Evolutionary conservation across 2,888 invertebrate species (phyloP).

Genomic region (Pandemis heparana): DNA sequence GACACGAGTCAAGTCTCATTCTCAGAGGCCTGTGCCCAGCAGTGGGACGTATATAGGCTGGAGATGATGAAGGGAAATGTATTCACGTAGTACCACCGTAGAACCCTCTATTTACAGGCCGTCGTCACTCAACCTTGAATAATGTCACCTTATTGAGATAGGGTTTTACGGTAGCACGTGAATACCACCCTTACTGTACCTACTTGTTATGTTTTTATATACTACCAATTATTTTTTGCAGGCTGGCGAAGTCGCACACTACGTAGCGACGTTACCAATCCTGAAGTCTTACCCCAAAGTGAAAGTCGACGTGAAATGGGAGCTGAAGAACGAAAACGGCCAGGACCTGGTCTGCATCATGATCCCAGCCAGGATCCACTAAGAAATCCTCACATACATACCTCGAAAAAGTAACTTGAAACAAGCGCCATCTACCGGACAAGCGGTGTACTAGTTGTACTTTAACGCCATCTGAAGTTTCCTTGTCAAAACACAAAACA

Average conservation of each 20-base stretch:
- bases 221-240: constrained; percentile 50
- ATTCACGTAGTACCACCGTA: too few species aligned
- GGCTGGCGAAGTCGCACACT: constrained; percentile 78
- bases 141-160: too few species aligned
- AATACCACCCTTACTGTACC: too few species aligned
- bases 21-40: too few species aligned
- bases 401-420: not conserved
- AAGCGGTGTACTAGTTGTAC: not conserved
- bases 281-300: constrained; percentile 90
- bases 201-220: too few species aligned
- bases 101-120: too few species aligned
- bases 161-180: too few species aligned
- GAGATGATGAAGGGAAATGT: too few species aligned
- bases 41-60: too few species aligned
- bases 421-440: not conserved
- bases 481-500: not conserved
- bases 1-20: too few species aligned
- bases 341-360: constrained; percentile 88
- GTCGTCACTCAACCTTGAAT: too few species aligned
- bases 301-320: constrained; percentile 90
- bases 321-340: constrained; percentile 86
- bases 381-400: constrained; percentile 40
- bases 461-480: not conserved
- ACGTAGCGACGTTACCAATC: constrained; percentile 85
- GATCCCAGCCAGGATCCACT: constrained; percentile 88